These are phyloP conservation scores for Lithobates pipiens DNA, from an alignment of 2,797 vertebrate species.

Conservation along the genomic window DNA sequence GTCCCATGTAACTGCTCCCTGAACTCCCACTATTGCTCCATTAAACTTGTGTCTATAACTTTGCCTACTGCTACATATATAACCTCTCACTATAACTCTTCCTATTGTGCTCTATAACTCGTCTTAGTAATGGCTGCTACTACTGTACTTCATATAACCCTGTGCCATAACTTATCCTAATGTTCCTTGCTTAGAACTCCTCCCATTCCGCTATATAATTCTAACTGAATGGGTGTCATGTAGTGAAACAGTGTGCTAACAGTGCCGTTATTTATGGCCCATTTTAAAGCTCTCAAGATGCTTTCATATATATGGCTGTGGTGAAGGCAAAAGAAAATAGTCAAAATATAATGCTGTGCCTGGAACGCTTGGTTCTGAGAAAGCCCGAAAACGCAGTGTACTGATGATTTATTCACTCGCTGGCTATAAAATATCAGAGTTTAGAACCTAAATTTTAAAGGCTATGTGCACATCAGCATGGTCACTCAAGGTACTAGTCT, in stretches of 20 bases:
- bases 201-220: conserved; percentile 7
- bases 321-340: conserved; percentile 23
- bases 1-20: conserved; percentile 42
- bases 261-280: conserved; percentile 32
- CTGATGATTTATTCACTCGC: background rate
- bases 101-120: conserved; percentile 21
- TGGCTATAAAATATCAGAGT: background rate
- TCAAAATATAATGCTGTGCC: background rate
- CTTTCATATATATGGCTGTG: background rate
- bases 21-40: conserved; percentile 35
- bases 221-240: conserved; percentile 10
- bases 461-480: background rate
- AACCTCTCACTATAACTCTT: conserved; percentile 28
- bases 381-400: background rate
- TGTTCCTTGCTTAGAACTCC: conserved; percentile 3
- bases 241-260: conserved; percentile 13
- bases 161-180: conserved; percentile 17
- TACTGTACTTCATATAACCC: conserved; percentile 4
- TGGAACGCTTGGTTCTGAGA: background rate
- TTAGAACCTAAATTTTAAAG: background rate
- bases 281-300: conserved; percentile 29
- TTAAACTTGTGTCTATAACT: conserved; percentile 36
- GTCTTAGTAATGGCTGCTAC: conserved; percentile 10
- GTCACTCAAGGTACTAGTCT: too few species aligned
- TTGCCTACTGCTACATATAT: conserved; percentile 26